Conservation (phyloP, 2,888 invertebrate species). For the Nasonovia ribisnigri region DNA sequence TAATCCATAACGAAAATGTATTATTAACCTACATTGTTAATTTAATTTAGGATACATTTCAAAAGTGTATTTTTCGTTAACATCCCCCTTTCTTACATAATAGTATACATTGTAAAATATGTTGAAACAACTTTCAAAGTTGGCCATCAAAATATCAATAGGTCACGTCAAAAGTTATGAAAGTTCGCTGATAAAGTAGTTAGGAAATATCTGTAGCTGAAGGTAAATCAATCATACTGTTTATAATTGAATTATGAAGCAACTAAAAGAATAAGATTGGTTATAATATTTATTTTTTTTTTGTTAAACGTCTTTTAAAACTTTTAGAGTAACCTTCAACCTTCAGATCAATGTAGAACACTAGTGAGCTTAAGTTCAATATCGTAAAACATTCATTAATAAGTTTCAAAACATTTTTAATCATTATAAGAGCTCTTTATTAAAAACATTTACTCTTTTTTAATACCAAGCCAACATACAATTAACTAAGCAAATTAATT, state of each 20-base stretch:
- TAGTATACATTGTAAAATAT: not conserved
- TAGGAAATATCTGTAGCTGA: constrained; percentile 50
- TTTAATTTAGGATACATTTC: not conserved
- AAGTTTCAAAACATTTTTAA: not conserved
- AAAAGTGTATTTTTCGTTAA: not conserved
- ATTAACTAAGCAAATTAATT: not conserved
- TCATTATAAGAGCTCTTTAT: not conserved
- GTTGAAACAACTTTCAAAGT: not conserved
- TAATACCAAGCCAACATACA: not conserved
- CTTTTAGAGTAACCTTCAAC: not conserved
- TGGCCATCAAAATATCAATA: constrained; percentile 30
- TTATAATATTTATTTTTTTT: not conserved
- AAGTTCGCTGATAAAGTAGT: constrained; percentile 46
- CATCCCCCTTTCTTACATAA: not conserved
- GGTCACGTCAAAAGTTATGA: constrained; percentile 28
- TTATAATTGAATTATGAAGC: constrained; percentile 54
- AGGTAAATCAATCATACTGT: constrained; percentile 55
- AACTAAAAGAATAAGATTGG: constrained; percentile 36
- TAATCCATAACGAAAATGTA: not conserved
- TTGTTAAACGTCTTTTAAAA: not conserved
- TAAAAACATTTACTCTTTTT: not conserved
- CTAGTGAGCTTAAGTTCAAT: not conserved
- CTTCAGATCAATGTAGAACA: not conserved
- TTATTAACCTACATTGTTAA: not conserved
- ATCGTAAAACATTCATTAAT: not conserved